A percentile compares a stretch with the other conserved stretches of the same genome.
These are phyloP conservation scores for Drosophila histrio DNA, from an alignment of 2,888 invertebrate genomes.

Conservation along the genomic window DNA sequence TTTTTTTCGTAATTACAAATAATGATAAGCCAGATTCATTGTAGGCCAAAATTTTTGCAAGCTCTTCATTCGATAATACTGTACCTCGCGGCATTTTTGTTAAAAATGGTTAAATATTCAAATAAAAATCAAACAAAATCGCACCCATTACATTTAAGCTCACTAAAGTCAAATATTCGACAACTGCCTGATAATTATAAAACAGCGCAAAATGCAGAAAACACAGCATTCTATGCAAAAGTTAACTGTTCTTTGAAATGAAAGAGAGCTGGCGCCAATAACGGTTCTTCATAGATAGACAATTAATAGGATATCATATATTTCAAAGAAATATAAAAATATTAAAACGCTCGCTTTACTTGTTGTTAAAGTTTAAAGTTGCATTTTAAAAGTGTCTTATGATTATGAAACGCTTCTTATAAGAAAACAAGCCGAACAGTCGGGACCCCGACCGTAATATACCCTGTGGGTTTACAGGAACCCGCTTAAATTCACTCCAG, in stretches of 20 bases:
- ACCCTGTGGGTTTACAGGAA: no score
- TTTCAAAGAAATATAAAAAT: no score
- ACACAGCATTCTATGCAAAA: not conserved
- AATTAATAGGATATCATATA: no score
- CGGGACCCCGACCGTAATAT: no score
- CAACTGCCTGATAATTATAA: not conserved
- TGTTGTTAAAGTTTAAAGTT: no score
- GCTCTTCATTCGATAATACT: not conserved
- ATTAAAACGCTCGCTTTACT: no score
- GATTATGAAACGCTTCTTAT: no score
- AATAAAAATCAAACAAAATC: not conserved
- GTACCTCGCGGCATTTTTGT: slow-evolving; percentile 1
- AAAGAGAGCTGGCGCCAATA: not conserved
- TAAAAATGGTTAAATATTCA: slow-evolving; percentile 2
- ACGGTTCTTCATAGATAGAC: not conserved
- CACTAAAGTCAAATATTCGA: not conserved
- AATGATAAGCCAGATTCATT: not conserved
- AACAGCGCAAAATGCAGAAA: not conserved
- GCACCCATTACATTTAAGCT: not conserved
- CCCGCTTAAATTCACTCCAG: no score
- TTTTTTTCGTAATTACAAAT: not conserved
- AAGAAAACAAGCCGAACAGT: no score
- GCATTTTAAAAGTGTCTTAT: no score
- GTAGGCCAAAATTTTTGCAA: not conserved
- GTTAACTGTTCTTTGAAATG: not conserved